Evolutionary conservation across 1,140 invertebrate species (phyloP).

Genomic region (Gryllus bimaculatus): DNA sequence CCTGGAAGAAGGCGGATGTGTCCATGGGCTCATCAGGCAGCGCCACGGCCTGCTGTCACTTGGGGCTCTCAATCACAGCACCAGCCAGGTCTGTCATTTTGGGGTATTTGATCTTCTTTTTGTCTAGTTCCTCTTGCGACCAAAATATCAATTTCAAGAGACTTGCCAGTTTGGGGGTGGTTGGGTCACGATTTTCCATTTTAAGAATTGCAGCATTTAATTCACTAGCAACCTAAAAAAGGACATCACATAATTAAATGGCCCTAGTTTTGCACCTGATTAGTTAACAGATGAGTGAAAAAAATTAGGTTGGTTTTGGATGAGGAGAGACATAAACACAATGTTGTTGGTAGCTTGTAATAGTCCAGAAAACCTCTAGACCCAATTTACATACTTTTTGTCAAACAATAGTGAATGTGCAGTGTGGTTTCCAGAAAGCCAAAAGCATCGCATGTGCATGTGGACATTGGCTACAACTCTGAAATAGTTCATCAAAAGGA

Average conservation of each 20-base stretch:
- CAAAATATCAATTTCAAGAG: slow-evolving; percentile 87
- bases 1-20: slow-evolving; percentile 12
- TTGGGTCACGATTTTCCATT: slow-evolving; percentile 80
- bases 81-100: slow-evolving; percentile 83
- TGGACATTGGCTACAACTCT: no score
- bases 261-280: no score
- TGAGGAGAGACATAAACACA: neutral
- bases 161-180: slow-evolving; percentile 81
- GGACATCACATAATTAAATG: no score
- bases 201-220: slow-evolving; percentile 92
- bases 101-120: slow-evolving; percentile 85
- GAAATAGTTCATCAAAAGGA: no score
- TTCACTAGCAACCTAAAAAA: slow-evolving; percentile 84
- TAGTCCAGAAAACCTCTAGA: no score
- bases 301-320: neutral
- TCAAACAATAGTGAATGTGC: no score
- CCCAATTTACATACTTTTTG: no score
- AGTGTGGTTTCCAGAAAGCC: no score
- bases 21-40: slow-evolving; percentile 12
- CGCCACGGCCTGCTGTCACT: slow-evolving; percentile 35
- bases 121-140: slow-evolving; percentile 91
- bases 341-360: no score
- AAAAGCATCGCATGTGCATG: no score
- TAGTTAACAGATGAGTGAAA: neutral
- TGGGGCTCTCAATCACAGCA: slow-evolving; percentile 66